These are phyloP conservation scores for Drosophila fuyamai DNA, from an alignment of 1,140 invertebrate genomes.

Conservation along the genomic window DNA sequence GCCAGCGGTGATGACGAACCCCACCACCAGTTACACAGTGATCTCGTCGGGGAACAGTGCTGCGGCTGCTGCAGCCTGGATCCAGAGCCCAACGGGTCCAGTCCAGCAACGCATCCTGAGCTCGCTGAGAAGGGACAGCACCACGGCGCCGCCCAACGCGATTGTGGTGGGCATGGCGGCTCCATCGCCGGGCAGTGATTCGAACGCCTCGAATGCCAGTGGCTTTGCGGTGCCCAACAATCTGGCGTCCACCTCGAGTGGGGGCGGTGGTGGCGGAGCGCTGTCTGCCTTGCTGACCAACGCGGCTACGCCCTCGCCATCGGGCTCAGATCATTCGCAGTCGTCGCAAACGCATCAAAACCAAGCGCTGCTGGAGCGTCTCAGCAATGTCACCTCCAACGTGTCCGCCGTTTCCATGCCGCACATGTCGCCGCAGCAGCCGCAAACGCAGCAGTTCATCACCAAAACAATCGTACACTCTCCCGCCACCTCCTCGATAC, in stretches of 20 bases:
- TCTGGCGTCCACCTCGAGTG: slow-evolving; percentile 49
- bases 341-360: slow-evolving; percentile 79
- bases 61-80: slow-evolving; percentile 60
- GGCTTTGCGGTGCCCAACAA: slow-evolving; percentile 80
- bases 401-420: slow-evolving; percentile 70
- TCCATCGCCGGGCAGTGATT: slow-evolving; percentile 83
- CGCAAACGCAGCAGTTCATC: slow-evolving; percentile 62
- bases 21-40: slow-evolving; percentile 74
- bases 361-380: slow-evolving; percentile 75
- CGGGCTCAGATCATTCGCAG: slow-evolving; percentile 79
- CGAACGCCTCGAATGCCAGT: slow-evolving; percentile 82
- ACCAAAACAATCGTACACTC: slow-evolving; percentile 81
- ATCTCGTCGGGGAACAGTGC: slow-evolving; percentile 55
- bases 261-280: slow-evolving; percentile 43
- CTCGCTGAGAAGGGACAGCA: slow-evolving; percentile 73
- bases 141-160: slow-evolving; percentile 73
- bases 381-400: slow-evolving; percentile 73
- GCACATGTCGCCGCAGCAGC: slow-evolving; percentile 80
- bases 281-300: slow-evolving; percentile 68
- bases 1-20: slow-evolving; percentile 83
- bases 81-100: slow-evolving; percentile 73
- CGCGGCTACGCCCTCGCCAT: slow-evolving; percentile 75
- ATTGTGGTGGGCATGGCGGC: slow-evolving; percentile 80
- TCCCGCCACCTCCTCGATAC: slow-evolving; percentile 80
- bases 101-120: slow-evolving; percentile 74